Conservation (phyloP, 1,140 invertebrate genomes). For the Hycleus phaleratus region DNA sequence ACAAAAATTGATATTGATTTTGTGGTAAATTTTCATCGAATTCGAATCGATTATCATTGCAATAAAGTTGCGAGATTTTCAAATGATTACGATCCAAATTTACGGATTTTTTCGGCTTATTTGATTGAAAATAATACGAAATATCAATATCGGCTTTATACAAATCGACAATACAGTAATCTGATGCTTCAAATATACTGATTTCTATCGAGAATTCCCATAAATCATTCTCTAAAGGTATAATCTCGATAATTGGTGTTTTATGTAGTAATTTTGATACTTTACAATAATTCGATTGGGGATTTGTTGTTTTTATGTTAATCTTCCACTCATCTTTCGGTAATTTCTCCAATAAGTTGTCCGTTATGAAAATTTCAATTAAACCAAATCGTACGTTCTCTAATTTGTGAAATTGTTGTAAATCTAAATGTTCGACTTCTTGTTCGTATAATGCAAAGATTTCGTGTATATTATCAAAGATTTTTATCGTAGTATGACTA, state of each 20-base stretch:
- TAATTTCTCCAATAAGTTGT: conserved; percentile 9
- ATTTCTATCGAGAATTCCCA: neutral
- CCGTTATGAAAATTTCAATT: conserved; percentile 16
- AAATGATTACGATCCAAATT: conserved; percentile 2
- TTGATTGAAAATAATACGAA: conserved; percentile 23
- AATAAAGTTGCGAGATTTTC: conserved; percentile 10
- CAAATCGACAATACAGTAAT: conserved; percentile 2
- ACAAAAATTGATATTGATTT: conserved; percentile 12
- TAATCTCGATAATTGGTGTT: conserved; percentile 9
- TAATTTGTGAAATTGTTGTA: neutral
- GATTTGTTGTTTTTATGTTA: conserved; percentile 3
- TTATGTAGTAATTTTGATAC: neutral
- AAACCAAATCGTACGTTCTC: conserved; percentile 21
- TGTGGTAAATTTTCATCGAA: conserved; percentile 2
- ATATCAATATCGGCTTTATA: conserved; percentile 11
- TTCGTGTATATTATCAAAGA: conserved; percentile 17
- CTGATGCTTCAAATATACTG: neutral
- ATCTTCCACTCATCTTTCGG: conserved; percentile 8
- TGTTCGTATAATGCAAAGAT: conserved; percentile 12
- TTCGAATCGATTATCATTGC: neutral
- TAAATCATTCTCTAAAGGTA: conserved; percentile 11
- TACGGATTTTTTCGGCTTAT: neutral
- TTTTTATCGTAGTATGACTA: conserved; percentile 19
- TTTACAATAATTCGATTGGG: neutral
- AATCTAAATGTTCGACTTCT: conserved; percentile 10